Conservation (phyloP, 1,140 invertebrate species). For the Lordiphosa mommai region DNA sequence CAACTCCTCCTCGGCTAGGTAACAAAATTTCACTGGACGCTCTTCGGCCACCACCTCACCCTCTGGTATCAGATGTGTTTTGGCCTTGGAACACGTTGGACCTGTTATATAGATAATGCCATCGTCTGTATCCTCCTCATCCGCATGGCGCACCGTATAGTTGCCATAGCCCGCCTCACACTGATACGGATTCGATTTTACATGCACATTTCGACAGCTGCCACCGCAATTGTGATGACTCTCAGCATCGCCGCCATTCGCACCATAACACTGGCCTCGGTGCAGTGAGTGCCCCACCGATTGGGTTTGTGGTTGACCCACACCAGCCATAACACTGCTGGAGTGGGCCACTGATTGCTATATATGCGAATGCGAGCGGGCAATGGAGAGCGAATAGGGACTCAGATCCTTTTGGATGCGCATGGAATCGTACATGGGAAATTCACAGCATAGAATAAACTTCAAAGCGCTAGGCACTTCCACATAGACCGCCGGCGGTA, state of each 20-base stretch:
- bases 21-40: conserved; percentile 39
- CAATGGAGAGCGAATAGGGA: conserved; percentile 87
- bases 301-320: conserved; percentile 49
- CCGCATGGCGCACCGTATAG: conserved; percentile 49
- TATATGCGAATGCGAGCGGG: conserved; percentile 88
- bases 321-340: conserved; percentile 51
- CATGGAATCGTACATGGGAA: conserved; percentile 90
- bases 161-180: conserved; percentile 71
- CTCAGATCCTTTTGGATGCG: conserved; percentile 85
- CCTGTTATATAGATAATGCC: conserved; percentile 68
- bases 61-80: conserved; percentile 49
- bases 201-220: conserved; percentile 68
- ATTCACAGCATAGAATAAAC: conserved; percentile 91
- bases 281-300: conserved; percentile 45
- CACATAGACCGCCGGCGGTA: conserved; percentile 90
- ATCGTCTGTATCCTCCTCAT: conserved; percentile 69
- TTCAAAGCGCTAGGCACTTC: conserved; percentile 91
- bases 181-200: conserved; percentile 76
- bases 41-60: conserved; percentile 10
- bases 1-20: conserved; percentile 60
- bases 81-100: conserved; percentile 27
- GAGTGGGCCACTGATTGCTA: conserved; percentile 79
- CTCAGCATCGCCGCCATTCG: conserved; percentile 69
- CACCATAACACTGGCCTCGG: conserved; percentile 72
- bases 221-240: conserved; percentile 73